phyloP scores from a whole-genome alignment of 2,797 vertebrate species.

The Hoplostethus mediterraneus region DNA sequence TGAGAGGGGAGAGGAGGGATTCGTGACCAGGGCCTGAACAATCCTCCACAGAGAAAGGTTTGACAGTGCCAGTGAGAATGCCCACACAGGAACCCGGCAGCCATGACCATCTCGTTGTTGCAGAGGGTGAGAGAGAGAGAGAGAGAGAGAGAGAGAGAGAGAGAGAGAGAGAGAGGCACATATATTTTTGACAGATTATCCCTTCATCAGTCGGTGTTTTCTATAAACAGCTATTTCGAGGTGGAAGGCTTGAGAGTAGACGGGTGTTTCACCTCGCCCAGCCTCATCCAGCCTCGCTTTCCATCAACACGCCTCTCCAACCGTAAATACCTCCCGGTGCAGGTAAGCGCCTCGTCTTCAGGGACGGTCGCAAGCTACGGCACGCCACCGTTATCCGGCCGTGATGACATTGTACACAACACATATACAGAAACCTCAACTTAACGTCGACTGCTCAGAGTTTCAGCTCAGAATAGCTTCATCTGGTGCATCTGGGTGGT shows the following conservation, averaged over 20 bases:
- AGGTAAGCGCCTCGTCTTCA: constrained; percentile 42
- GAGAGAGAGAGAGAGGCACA: constrained; percentile 38
- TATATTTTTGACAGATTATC: constrained; percentile 72
- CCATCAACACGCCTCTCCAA: constrained; percentile 51
- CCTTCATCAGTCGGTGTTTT: constrained; percentile 68
- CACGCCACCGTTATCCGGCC: constrained; percentile 52
- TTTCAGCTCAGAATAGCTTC: constrained; percentile 1
- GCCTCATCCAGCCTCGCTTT: constrained; percentile 61
- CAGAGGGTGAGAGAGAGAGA: not conserved
- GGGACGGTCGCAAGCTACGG: constrained; percentile 58
- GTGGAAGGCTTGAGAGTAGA: constrained; percentile 72
- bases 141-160: constrained; percentile 20
- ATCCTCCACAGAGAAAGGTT: constrained; percentile 6
- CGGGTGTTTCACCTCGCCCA: constrained; percentile 71
- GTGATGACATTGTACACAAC: constrained; percentile 29
- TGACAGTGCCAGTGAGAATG: constrained; percentile 17
- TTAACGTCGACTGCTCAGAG: not conserved
- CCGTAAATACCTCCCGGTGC: constrained; percentile 35
- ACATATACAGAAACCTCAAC: constrained; percentile 6
- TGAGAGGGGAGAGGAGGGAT: constrained; percentile 38
- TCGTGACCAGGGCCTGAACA: constrained; percentile 8
- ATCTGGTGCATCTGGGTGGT: not conserved
- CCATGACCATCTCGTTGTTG: not conserved
- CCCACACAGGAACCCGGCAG: not conserved
- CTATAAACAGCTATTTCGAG: constrained; percentile 78